Evolutionary conservation across 2,113 vertebrate genomes (phyloP).

Genomic region (Menura novaehollandiae): DNA sequence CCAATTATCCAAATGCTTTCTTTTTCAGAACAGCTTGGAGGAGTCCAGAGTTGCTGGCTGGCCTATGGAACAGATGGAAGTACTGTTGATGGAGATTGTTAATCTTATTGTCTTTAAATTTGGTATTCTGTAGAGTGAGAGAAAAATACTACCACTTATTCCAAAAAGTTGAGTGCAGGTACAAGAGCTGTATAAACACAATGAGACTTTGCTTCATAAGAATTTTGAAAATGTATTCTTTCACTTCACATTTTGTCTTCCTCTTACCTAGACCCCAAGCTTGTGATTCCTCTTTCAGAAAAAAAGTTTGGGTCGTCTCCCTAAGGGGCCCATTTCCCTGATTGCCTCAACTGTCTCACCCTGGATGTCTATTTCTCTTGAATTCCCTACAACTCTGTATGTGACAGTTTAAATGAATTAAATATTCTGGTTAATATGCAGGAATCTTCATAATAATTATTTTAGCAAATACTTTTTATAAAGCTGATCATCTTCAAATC

Average conservation of each 20-base stretch:
- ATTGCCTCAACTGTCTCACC: not conserved
- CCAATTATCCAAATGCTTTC: constrained; percentile 48
- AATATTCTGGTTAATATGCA: not conserved
- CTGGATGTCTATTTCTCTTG: not conserved
- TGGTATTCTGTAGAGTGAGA: not conserved
- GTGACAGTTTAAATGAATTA: not conserved
- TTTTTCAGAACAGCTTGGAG: constrained; percentile 16
- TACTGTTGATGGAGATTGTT: not conserved
- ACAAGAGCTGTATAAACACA: not conserved
- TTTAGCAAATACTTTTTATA: not conserved
- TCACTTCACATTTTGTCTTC: not conserved
- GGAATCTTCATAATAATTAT: not conserved
- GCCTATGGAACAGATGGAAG: not conserved
- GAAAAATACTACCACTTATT: not conserved
- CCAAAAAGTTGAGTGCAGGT: not conserved
- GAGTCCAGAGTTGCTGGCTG: constrained; percentile 8
- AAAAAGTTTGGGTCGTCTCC: not conserved
- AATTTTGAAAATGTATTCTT: not conserved
- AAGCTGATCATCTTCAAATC: not conserved
- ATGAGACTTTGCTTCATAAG: not conserved
- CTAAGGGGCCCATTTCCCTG: not conserved
- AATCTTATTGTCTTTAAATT: not conserved
- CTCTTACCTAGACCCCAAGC: not conserved
- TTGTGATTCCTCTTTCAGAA: not conserved
- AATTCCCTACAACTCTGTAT: not conserved